Percentiles rank a stretch among this genome's conserved stretches.
phyloP scores from a whole-genome alignment of 2,888 invertebrate species.

The Eilema griseolum region DNA sequence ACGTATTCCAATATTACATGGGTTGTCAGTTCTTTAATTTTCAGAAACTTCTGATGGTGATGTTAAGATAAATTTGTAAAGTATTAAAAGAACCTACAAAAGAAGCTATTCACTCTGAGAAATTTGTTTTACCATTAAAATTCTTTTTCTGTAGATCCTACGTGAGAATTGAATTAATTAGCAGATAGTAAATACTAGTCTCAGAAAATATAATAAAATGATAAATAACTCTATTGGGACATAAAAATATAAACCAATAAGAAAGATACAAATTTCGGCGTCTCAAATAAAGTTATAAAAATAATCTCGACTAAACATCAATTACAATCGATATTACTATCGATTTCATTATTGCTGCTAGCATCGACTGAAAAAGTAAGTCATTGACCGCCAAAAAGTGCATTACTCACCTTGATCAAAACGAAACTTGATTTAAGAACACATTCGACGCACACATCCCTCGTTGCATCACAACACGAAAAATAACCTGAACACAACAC shows the following conservation, averaged over 20 bases:
- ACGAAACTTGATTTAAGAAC: slow-evolving; percentile 72
- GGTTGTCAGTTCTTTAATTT: too few species aligned
- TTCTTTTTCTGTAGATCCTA: neutral
- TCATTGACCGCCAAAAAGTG: slow-evolving; percentile 65
- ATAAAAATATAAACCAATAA: neutral
- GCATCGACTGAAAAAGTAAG: slow-evolving; percentile 55
- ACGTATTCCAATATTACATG: too few species aligned
- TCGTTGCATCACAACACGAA: slow-evolving; percentile 75
- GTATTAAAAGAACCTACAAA: neutral
- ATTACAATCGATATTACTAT: slow-evolving; percentile 30
- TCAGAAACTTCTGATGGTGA: too few species aligned
- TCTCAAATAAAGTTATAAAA: slow-evolving; percentile 9
- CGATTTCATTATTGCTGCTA: slow-evolving; percentile 24
- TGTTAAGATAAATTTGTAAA: too few species aligned
- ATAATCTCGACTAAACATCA: neutral
- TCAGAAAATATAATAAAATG: neutral
- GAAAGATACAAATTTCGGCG: slow-evolving; percentile 8
- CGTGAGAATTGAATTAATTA: neutral
- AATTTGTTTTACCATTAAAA: neutral
- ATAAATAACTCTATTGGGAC: slow-evolving; percentile 3
- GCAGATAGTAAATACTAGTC: neutral
- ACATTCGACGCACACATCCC: slow-evolving; percentile 63
- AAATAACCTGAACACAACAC: slow-evolving; percentile 60
- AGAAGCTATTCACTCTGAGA: neutral
- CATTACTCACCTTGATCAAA: slow-evolving; percentile 74